phyloP scores from a whole-genome alignment of 2,113 vertebrate genomes.

The Eulemur macaco region DNA sequence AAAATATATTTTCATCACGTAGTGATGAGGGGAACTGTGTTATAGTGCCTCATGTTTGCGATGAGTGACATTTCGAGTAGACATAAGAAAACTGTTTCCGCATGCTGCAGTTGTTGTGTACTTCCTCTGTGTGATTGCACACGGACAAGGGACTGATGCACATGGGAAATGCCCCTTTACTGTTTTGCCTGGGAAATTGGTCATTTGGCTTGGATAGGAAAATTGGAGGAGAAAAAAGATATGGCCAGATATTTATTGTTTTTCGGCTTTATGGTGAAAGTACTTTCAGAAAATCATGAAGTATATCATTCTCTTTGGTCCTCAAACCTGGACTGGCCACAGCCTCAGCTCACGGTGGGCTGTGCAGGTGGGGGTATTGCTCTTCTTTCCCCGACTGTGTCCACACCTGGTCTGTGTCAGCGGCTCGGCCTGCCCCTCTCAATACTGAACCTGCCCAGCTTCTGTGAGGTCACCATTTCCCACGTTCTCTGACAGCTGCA shows the following conservation, averaged over 20 bases:
- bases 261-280: background rate
- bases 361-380: fast-evolving
- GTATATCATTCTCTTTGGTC: background rate
- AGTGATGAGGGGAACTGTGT: background rate
- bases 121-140: background rate
- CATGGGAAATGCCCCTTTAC: background rate
- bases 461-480: fast-evolving
- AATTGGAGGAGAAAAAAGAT: background rate
- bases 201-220: background rate
- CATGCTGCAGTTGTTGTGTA: background rate
- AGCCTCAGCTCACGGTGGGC: background rate
- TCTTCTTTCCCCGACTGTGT: background rate
- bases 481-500: background rate
- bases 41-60: background rate
- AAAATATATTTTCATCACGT: background rate
- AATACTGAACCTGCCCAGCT: background rate
- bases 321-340: background rate
- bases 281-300: background rate
- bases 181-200: background rate
- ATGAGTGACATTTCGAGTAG: background rate
- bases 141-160: background rate
- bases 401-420: background rate
- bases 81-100: background rate
- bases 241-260: background rate
- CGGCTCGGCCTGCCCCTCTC: background rate